Conservation (phyloP, 2,113 vertebrate species). For the Cephalopholis sonnerati region DNA sequence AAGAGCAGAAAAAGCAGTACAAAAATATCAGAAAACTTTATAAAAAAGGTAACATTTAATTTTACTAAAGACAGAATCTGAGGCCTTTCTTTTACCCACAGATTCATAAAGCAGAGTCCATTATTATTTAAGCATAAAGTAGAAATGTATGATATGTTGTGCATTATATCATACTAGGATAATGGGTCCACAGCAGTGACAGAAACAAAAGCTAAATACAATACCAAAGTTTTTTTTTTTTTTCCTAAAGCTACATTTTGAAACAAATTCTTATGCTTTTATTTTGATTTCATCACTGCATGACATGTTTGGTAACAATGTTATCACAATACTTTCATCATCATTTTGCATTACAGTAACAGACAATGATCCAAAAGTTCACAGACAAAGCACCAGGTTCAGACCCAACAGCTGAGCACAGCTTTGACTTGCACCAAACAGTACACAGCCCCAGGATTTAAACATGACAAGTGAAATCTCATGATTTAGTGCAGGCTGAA, state of each 20-base stretch:
- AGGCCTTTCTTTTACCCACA: not conserved
- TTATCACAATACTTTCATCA: conserved; percentile 9
- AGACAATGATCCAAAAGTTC: not conserved
- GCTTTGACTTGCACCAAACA: conserved; percentile 41
- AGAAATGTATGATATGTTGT: not conserved
- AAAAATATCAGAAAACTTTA: conserved; percentile 21
- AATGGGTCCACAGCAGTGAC: not conserved
- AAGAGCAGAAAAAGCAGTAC: conserved; percentile 1
- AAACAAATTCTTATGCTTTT: not conserved
- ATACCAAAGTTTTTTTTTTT: not conserved
- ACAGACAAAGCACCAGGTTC: conserved; percentile 31
- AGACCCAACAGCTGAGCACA: conserved; percentile 47
- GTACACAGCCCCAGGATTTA: conserved; percentile 45
- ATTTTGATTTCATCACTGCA: not conserved
- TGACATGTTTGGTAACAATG: not conserved
- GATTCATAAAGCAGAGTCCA: not conserved
- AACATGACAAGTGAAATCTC: conserved; percentile 63
- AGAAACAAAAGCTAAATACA: not conserved
- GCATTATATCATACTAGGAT: not conserved
- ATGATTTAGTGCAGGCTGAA: conserved; percentile 61
- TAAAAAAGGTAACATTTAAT: not conserved
- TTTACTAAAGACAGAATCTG: not conserved
- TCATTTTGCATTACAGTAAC: conserved; percentile 9
- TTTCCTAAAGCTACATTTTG: not conserved
- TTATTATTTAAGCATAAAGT: not conserved